These are phyloP conservation scores for Sebastes schlegelii DNA, from an alignment of 2,113 vertebrate genomes.

Conservation along the genomic window DNA sequence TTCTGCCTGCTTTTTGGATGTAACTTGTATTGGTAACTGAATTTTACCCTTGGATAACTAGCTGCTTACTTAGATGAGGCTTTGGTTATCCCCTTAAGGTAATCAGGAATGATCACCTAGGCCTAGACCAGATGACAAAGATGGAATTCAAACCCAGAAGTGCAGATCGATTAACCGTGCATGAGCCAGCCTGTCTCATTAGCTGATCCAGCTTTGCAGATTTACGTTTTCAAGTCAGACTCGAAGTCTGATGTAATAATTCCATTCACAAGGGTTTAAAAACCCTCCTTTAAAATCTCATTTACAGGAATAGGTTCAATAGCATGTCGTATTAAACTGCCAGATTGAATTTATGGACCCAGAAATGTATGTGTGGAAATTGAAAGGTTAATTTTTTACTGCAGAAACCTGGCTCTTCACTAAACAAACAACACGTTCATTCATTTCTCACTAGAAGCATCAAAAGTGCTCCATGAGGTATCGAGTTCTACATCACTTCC, in stretches of 20 bases:
- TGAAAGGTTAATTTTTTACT: neutral
- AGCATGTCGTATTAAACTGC: neutral
- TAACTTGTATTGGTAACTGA: neutral
- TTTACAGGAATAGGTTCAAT: neutral
- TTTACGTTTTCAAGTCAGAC: neutral
- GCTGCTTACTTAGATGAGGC: constrained; percentile 5
- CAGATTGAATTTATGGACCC: neutral
- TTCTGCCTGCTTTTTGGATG: neutral
- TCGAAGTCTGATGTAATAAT: neutral
- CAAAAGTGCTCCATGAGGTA: neutral
- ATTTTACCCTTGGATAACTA: constrained; percentile 7
- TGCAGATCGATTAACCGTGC: neutral
- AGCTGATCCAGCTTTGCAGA: constrained; percentile 1
- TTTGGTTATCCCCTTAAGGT: neutral
- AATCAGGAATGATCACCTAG: neutral
- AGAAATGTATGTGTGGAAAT: neutral
- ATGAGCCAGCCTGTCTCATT: neutral
- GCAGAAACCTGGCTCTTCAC: neutral
- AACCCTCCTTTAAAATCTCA: neutral
- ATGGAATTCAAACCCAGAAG: constrained; percentile 4
- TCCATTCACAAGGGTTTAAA: neutral
- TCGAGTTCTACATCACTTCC: neutral
- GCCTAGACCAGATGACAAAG: neutral
- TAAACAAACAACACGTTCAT: neutral
- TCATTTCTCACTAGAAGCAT: neutral